These are phyloP conservation scores for Trachythela sp. DNA, from an alignment of 64 coral and sea anemone genomes.

Conservation along the genomic window DNA sequence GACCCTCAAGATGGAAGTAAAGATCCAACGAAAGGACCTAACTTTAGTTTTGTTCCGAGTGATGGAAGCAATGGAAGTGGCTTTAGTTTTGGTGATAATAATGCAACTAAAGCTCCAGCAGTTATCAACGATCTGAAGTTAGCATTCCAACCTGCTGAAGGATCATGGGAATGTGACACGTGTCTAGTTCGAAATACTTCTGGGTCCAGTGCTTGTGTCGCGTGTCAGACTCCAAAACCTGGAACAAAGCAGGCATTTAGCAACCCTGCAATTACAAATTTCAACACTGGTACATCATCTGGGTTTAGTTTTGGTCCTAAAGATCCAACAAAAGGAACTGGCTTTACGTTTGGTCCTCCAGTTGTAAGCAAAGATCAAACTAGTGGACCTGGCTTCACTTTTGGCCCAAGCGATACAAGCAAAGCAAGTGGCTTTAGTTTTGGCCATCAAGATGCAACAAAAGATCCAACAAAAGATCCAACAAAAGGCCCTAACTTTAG, in stretches of 20 bases:
- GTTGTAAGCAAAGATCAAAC: neutral
- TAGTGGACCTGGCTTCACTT: neutral
- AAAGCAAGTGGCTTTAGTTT: neutral
- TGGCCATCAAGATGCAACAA: no score
- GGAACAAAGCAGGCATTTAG: neutral
- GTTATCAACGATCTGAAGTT: no score
- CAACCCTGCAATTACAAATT: neutral
- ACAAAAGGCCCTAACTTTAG: neutral
- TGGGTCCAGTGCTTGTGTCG: neutral
- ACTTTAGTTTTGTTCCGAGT: neutral
- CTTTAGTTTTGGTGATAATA: neutral
- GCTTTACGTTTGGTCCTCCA: neutral
- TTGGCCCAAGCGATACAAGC: neutral
- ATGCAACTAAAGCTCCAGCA: no score
- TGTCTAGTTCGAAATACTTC: constrained; percentile 40
- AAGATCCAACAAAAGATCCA: neutral
- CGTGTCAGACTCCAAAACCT: constrained; percentile 20
- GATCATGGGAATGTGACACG: constrained; percentile 41
- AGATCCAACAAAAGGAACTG: neutral
- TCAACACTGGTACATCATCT: neutral
- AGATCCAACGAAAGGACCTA: neutral
- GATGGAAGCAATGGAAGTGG: no score
- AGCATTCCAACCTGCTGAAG: no score
- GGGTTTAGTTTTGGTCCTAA: neutral
- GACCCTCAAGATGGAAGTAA: neutral